Base-by-base conservation (phyloP, 2,797 vertebrate species). In the Neostethus bicornis region DNA sequence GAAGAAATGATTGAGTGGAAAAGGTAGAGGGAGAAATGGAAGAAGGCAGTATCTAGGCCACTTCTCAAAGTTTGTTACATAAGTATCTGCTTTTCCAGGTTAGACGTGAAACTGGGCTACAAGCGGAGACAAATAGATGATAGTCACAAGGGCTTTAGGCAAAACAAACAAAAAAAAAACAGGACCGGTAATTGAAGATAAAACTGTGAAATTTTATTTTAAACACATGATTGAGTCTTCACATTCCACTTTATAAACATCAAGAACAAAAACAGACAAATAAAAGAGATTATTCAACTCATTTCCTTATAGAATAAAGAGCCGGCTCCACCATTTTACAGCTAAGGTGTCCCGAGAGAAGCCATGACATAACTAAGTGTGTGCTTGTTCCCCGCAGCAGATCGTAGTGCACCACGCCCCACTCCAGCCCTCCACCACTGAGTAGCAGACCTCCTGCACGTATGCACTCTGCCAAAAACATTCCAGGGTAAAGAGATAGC, bases 81-180 rank as follows among this genome's bases (percentile, higher is more conserved):
- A 91, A 91, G 61, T 72, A 68, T 78, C 75, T 57, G 75, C 75
- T 71, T 85, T 84, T 88, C 54, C 75, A 82, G 87, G 77, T 87
- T 86, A 87, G 34, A 76, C 60, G 58, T 41, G 70, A 78, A 85
- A 75, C 75, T 75, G 67, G 69, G 73, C 75, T 77, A 81, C 53
- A 60, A 38, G 43, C 66, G 71, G 62, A 73, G 79, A 73, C 67
- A 80, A 77, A 78, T 43, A 71, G 57, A 68, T 70, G 63, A 61
- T 32, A 65, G 50, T 79, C 70, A 77, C 57, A 58, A 73, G 71
- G 61, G 26, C 32, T 17, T 73, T 66, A n/a, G 26, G 50, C 35
- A 43, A 17, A 71, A 29, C 23, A 2, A 48, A 60, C 42, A 74
- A 69, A 76, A 50, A 49, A 70, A 51, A n/a, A n/a, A n/a, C n/a